These are phyloP conservation scores for Etheostoma nigrum DNA, from an alignment of 2,797 vertebrate species.

Conservation along the genomic window DNA sequence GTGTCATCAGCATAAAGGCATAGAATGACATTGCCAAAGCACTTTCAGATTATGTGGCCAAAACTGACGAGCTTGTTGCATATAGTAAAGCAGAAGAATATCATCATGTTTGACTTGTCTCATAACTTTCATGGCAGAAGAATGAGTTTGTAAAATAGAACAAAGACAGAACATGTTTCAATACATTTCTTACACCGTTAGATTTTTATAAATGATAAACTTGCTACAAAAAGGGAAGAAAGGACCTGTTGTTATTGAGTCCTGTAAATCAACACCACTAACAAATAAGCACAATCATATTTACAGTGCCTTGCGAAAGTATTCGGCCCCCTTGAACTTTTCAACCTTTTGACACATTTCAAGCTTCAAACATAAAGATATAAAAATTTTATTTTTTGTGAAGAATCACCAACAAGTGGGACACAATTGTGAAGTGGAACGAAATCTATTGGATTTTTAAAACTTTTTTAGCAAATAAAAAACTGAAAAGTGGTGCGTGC, in stretches of 20 bases:
- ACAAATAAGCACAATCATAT: neutral
- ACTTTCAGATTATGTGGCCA: neutral
- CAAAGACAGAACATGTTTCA: neutral
- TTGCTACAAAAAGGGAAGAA: neutral
- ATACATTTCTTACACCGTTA: neutral
- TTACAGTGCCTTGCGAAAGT: too few species aligned
- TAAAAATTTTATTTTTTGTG: too few species aligned
- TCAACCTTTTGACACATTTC: too few species aligned
- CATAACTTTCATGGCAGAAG: neutral
- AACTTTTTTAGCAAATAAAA: too few species aligned
- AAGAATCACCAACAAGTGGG: too few species aligned
- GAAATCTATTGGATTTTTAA: too few species aligned
- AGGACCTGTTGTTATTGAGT: neutral
- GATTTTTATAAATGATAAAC: neutral
- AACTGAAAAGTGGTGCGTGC: too few species aligned
- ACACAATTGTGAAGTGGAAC: too few species aligned
- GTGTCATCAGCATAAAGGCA: conserved; percentile 48
- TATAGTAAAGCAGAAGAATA: neutral
- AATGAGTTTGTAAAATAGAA: neutral
- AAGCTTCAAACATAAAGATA: too few species aligned
- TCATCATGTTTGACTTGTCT: neutral
- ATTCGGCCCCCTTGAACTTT: too few species aligned
- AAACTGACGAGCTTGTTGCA: neutral
- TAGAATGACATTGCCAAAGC: conserved; percentile 9
- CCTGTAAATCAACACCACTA: neutral